Base-by-base conservation (phyloP, 2,888 invertebrate species). In the Cephus pulcher region DNA sequence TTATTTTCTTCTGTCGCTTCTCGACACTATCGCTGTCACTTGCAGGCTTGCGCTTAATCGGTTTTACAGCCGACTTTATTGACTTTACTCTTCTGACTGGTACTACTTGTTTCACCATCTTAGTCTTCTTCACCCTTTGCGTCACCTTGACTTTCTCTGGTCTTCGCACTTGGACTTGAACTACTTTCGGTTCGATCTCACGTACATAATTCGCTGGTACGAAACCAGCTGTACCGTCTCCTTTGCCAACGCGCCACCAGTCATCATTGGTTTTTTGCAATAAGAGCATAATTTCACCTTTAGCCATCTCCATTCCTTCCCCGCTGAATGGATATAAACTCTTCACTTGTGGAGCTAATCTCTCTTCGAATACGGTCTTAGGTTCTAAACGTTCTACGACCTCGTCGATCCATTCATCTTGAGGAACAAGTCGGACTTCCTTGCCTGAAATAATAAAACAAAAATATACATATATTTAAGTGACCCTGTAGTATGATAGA, bases 221-320 rank as follows among this genome's bases (percentile, higher is more conserved):
- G 92, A 98, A 99, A 1, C 99, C 99, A 88, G 99, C 99, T 0
- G 95, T 95, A 0, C 98, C 96, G 89, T 97, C 97, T 0, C 95
- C 95, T 91, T 98, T 98, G 23, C 98, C 94, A n/a, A 99, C 97
- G 87, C 97, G 97, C 99, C 99, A 99, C 99, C 99, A 99, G 91
- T 99, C 99, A 0, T 96, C 95, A 92, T 99, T 99, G 11, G 98
- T 98, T 92, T 98, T 98, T 90, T 96, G 97, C 82, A 99, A 94
- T 1, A 99, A 93, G 88, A 98, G 96, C 97, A 99, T 97, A 2
- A 95, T 93, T 93, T 99, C 98, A 77, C 97, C 97, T 92, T 98
- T 99, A 77, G 94, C 94, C 95, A 98, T 97, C 75, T 95, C 95
- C 93, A 98, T 97, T 74, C 98, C 98, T 88, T 98, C 97, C 0